Conservation (phyloP, 1,140 invertebrate genomes). For the Heliconius himera region DNA sequence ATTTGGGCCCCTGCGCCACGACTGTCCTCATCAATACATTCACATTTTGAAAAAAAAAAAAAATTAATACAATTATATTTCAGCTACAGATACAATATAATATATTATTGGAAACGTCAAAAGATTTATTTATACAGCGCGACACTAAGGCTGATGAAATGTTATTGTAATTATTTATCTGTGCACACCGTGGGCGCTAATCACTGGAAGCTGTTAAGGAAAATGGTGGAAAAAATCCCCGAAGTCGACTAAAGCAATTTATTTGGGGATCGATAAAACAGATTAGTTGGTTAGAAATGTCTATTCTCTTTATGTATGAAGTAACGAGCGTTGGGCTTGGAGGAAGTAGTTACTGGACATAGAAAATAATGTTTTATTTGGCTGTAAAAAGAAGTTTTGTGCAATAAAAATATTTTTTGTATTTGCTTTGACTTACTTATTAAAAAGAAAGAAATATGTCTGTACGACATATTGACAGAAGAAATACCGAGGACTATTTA, state of each 20-base stretch:
- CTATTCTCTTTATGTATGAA: constrained; percentile 14
- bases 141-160: too few relatives aligned
- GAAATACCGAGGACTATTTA: too few relatives aligned
- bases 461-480: too few relatives aligned
- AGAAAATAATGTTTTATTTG: background rate
- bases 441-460: too few relatives aligned
- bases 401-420: background rate
- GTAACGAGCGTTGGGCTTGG: background rate
- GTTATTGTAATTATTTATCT: constrained; percentile 20
- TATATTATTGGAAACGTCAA: background rate
- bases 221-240: constrained; percentile 31
- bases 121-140: background rate
- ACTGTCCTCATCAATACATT: too few relatives aligned
- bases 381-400: background rate
- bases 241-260: constrained; percentile 33
- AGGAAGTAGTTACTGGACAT: background rate
- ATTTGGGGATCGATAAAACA: constrained; percentile 34
- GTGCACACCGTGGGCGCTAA: constrained; percentile 18
- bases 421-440: too few relatives aligned
- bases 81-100: background rate
- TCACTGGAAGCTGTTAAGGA: constrained; percentile 29
- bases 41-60: too few relatives aligned
- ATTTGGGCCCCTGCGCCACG: too few relatives aligned
- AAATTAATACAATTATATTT: too few relatives aligned
- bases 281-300: constrained; percentile 24